phyloP scores from a whole-genome alignment of 2,113 vertebrate species.

The Electrona antarctica region DNA sequence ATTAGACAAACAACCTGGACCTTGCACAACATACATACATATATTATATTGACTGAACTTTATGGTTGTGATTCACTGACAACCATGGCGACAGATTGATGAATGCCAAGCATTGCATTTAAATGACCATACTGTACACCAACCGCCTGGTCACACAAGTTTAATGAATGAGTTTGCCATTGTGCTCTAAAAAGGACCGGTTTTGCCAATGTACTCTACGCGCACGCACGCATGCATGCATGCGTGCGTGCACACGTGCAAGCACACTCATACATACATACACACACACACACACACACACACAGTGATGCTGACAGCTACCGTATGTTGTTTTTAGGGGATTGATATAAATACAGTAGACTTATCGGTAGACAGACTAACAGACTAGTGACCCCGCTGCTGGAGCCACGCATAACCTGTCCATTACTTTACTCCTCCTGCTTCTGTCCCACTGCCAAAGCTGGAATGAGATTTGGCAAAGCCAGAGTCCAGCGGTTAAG shows the following conservation, averaged over 20 bases:
- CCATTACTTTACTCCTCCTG: neutral
- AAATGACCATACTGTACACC: slow-evolving; percentile 12
- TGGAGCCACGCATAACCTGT: neutral
- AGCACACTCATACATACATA: neutral
- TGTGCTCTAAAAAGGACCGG: no score
- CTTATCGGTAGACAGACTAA: no score
- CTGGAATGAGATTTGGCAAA: slow-evolving; percentile 52
- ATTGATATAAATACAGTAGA: slow-evolving; percentile 19
- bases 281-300: no score
- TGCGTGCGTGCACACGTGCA: neutral
- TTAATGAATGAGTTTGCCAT: no score
- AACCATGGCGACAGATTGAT: slow-evolving; percentile 19
- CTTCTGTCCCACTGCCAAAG: slow-evolving; percentile 56
- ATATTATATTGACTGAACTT: no score
- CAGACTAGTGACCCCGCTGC: neutral
- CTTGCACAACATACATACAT: no score
- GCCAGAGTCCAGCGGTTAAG: slow-evolving; percentile 39
- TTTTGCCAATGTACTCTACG: no score
- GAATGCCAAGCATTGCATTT: slow-evolving; percentile 31
- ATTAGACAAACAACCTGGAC: no score
- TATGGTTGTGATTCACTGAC: slow-evolving; percentile 26
- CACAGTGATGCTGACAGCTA: no score
- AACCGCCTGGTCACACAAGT: no score
- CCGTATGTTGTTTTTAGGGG: slow-evolving; percentile 27
- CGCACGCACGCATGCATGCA: neutral